These are phyloP conservation scores for Bathynomus jamesi DNA, from an alignment of 1,140 invertebrate species.

Conservation along the genomic window DNA sequence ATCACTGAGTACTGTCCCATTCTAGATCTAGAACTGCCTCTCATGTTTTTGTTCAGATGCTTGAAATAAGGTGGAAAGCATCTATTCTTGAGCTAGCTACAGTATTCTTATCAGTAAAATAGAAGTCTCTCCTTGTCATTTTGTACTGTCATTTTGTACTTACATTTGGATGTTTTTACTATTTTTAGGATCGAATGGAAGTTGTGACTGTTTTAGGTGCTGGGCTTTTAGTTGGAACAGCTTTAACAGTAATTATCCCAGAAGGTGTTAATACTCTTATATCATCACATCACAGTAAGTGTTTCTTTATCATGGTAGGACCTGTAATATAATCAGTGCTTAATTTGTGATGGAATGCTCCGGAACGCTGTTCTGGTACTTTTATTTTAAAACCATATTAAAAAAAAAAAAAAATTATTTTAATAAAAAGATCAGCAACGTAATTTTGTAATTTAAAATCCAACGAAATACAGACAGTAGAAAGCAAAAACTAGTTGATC, in stretches of 20 bases:
- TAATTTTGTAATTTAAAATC: no score
- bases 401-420: no score
- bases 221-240: constrained; percentile 94
- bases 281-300: constrained; percentile 6
- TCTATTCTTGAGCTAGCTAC: neutral
- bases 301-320: no score
- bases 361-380: no score
- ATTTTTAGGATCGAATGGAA: constrained; percentile 43
- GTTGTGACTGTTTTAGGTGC: constrained; percentile 91
- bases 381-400: no score
- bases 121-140: neutral
- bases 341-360: no score
- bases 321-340: no score
- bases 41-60: neutral
- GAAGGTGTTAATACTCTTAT: constrained; percentile 85
- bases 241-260: constrained; percentile 94
- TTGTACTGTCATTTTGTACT: neutral
- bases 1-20: no score
- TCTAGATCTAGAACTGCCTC: neutral
- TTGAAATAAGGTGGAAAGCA: neutral
- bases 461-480: no score
- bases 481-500: no score
- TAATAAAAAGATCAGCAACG: no score
- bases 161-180: neutral
- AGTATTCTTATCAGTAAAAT: no score